Evolutionary conservation across 2,113 vertebrate genomes (phyloP).

Genomic region (Lophochroa leadbeateri): DNA sequence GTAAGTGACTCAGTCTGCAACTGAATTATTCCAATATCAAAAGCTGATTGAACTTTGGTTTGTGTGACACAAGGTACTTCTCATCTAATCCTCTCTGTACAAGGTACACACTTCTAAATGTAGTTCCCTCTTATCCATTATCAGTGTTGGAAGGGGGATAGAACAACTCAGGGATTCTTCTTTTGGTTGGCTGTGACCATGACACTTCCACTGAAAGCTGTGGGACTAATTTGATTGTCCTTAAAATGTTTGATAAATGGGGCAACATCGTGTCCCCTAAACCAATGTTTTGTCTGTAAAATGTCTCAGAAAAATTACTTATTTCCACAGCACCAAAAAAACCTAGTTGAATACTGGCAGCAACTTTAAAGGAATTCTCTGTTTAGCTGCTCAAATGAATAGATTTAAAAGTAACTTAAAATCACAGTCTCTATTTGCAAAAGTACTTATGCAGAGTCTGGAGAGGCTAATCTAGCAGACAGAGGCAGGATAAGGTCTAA

Average conservation of each 20-base stretch:
- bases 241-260: not conserved
- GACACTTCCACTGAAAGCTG: not conserved
- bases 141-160: not conserved
- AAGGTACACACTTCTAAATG: not conserved
- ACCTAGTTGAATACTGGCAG: not conserved
- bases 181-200: not conserved
- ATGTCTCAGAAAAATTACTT: not conserved
- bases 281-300: not conserved
- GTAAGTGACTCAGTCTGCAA: not conserved
- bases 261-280: not conserved
- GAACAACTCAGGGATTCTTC: not conserved
- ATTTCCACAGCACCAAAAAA: not conserved
- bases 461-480: conserved; percentile 18
- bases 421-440: not conserved
- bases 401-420: conserved; percentile 18
- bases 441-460: conserved; percentile 17
- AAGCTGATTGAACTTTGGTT: not conserved
- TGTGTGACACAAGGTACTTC: not conserved
- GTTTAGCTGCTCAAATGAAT: not conserved
- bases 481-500: conserved; percentile 4
- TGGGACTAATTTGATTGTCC: not conserved
- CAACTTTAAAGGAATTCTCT: not conserved
- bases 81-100: not conserved
- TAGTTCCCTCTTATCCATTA: not conserved
- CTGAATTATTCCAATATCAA: not conserved